A percentile compares a stretch with the other conserved stretches of the same genome.
Evolutionary conservation across 2,888 invertebrate species (phyloP).

Genomic region (Mycalesis mineus): DNA sequence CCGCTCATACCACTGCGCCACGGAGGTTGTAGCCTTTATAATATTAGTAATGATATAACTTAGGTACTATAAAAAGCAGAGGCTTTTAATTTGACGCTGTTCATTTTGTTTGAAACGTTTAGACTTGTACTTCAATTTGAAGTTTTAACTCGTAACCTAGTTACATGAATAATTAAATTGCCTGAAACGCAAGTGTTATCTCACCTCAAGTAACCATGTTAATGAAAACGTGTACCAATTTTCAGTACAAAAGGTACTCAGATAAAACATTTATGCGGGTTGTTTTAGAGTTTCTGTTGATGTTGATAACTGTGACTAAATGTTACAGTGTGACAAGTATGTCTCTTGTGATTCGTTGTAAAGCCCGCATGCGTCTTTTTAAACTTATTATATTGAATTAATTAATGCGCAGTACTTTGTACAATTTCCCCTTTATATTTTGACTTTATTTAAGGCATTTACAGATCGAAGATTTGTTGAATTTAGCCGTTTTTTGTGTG

Average conservation of each 20-base stretch:
- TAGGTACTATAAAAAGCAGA: too few species aligned
- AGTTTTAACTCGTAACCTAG: not conserved
- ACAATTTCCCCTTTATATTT: too few species aligned
- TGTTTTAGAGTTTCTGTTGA: not conserved
- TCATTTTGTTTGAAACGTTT: too few species aligned
- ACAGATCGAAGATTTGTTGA: too few species aligned
- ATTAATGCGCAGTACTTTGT: too few species aligned
- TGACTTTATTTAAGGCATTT: too few species aligned
- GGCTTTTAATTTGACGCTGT: too few species aligned
- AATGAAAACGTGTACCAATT: not conserved
- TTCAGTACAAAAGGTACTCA: not conserved
- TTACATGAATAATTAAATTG: not conserved
- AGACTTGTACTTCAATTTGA: too few species aligned
- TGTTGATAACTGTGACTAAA: not conserved
- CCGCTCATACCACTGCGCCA: too few species aligned
- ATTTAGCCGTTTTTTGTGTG: too few species aligned
- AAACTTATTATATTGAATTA: not conserved
- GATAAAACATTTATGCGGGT: slow-evolving; percentile 6
- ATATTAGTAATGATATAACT: too few species aligned
- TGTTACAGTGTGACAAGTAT: not conserved
- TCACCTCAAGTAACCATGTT: not conserved
- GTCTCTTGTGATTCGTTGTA: not conserved
- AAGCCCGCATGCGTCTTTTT: slow-evolving; percentile 2
- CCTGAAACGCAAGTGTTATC: not conserved
- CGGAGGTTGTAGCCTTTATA: too few species aligned